Evolutionary conservation across 1,140 invertebrate species (phyloP).

Genomic region (Olivierus martensii): DNA sequence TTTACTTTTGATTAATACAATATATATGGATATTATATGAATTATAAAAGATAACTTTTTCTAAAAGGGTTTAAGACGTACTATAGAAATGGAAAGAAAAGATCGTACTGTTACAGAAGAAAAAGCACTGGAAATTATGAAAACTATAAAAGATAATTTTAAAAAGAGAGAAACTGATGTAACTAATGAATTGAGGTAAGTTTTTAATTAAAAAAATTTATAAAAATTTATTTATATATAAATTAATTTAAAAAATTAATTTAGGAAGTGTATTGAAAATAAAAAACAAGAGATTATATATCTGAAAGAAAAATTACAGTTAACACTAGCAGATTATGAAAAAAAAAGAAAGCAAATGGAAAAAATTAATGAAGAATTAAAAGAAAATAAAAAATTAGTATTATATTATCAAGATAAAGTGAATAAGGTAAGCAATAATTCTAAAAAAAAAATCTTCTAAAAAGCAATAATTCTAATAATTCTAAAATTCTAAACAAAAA

Average conservation of each 20-base stretch:
- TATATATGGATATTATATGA: too few relatives aligned
- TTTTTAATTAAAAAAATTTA: not conserved
- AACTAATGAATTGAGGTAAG: not conserved
- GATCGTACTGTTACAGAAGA: slow-evolving; percentile 34
- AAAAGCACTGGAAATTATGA: slow-evolving; percentile 41
- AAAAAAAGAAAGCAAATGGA: not conserved
- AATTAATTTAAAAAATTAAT: not conserved
- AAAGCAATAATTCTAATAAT: too few relatives aligned
- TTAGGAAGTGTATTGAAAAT: too few relatives aligned
- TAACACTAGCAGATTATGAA: too few relatives aligned
- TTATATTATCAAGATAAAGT: slow-evolving; percentile 8
- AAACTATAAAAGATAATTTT: slow-evolving; percentile 29
- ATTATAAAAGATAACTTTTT: too few relatives aligned
- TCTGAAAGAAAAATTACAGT: too few relatives aligned
- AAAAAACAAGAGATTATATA: too few relatives aligned
- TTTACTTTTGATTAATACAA: too few relatives aligned
- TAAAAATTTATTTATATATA: too few relatives aligned
- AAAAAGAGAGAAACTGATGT: not conserved
- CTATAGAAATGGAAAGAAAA: slow-evolving; percentile 21
- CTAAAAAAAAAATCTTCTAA: too few relatives aligned
- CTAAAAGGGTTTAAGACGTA: slow-evolving; percentile 23
- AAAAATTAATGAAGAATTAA: slow-evolving; percentile 6
- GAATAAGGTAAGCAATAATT: slow-evolving; percentile 1
- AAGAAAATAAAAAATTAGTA: slow-evolving; percentile 26
- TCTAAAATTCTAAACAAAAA: too few relatives aligned